Base-by-base conservation (phyloP, 2,797 vertebrate species). In the Echiichthys vipera region DNA sequence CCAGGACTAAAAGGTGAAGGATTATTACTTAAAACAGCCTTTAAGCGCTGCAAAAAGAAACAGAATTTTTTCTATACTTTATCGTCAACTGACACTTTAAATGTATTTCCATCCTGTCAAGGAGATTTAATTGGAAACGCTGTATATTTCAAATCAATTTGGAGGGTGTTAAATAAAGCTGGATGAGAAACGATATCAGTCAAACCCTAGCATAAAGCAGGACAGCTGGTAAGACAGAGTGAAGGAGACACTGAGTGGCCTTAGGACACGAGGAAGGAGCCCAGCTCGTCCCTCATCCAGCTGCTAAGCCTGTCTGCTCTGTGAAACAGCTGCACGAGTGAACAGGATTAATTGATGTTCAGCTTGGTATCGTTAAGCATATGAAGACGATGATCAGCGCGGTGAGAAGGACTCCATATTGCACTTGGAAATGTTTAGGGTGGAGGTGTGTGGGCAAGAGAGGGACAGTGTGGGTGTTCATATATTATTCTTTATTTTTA, bases 301-400 rank as follows among this genome's bases (percentile, higher is more conserved):
- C 75, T 83, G 85, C 77, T 72, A 79, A 82, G 70, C 74, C 57
- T 68, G 76, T 88, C 65, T 69, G 80, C 71, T 83, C 67, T 67
- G 12, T 40, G 24, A 70, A 81, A 67, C 70, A 71, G 70, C 79
- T 82, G 77, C 65, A 66, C 24, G n/a, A 51, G 50, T 2, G 24
- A 74, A 43, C 50, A 22, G 55, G 32, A 62, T 66, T 25, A 46
- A 69, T 17, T 58, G 42, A 57, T 11, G 53, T 42, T 77, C 36
- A 32, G 73, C 56, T 57, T 18, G 47, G 46, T 34, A 0, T 69
- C 14, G 8, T 20, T 34, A 7, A 77, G 40, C 59, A 30, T 50
- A 39, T 27, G 66, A 75, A 51, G 76, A 80, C 63, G 39, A 65
- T 46, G 70, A 86, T 67, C 25, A 6, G 43, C 22, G 22, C 61